Base-by-base conservation (phyloP, 1,140 invertebrate species). In the Cyclina sinensis region DNA sequence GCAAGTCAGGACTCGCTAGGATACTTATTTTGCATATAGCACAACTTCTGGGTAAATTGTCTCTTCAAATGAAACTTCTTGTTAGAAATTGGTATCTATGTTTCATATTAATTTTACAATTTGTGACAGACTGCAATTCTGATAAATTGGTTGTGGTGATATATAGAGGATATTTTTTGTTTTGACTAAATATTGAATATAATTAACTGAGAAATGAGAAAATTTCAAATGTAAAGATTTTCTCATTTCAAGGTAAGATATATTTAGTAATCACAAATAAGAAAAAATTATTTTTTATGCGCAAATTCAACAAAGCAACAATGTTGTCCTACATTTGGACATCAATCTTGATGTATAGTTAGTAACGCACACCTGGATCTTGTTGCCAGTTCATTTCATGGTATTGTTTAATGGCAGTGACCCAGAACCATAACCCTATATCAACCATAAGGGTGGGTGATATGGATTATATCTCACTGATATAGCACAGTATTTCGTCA, bases 131-230 rank as follows among this genome's bases (percentile, higher is more conserved):
- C n/a, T n/a, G n/a, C n/a, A n/a, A n/a, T n/a, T n/a, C n/a, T n/a
- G n/a, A n/a, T n/a, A n/a, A n/a, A n/a, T n/a, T 70, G 21, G 21
- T 35, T 16, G 65, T 70, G 4, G 21, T 70, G 65, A 70, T 70
- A 70, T 70, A 70, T 39, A 70, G 30, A 70, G 30, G 27, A 70
- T 39, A 32, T 70, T 70, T 70, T 9, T 70, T 70, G 51, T 11
- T 21, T 18, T 57, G 27, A 70, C 4, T 70, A 27, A 70, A 70
- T 70, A 39, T 70, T 11, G 65, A 32, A 70, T 35, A 9, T 21
- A 70, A 35, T 70, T 70, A 70, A 70, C 21, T 70, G 21, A 70
- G 65, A 70, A 70, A 9, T 70, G 65, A 70, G 65, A 70, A 2
- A 39, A 70, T 70, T 35, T 70, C 65, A 70, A 70, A 70, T 70